Base-by-base conservation (phyloP, 2,888 invertebrate species). In the Clitarchus hookeri region DNA sequence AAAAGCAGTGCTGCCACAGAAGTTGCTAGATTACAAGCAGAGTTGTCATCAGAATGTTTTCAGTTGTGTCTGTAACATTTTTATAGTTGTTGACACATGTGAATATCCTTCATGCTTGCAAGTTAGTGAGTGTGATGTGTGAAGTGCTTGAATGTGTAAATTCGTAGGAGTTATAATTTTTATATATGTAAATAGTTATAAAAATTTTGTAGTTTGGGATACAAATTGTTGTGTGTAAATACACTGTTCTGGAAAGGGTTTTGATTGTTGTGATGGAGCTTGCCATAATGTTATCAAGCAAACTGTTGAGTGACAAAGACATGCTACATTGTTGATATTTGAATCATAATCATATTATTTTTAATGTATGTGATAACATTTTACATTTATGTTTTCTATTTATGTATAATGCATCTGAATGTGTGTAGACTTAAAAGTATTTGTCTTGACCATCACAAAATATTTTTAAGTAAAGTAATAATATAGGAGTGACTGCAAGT, bases 311-410 rank as follows among this genome's bases (percentile, higher is more conserved):
- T 65, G 65, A n/a, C 65, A 65, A 48, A 48, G 65, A 65, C 65
- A 65, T 65, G 65, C 65, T 65, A n/a, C 3, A 65, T 65, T 65
- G 65, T 65, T 65, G 48, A 48, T 48, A 48, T 48, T 48, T 48
- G 8, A 65, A 65, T 65, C n/a, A 23, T 65, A 65, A 65, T 65
- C n/a, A 65, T 48, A 19, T 65, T 65, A 65, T 65, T 65, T 48
- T 65, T 65, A 65, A 65, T 65, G 65, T 65, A 65, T 65, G 65
- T 65, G 65, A 65, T 65, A 65, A 65, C n/a, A 65, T n/a, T 65
- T 65, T 23, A 65, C 65, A 23, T 65, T 65, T 65, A 53, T 16
- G 12, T 65, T 65, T 65, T 23, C 65, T 6, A 65, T 65, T 65
- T 65, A 65, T 65, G 16, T 65, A 65, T 65, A 65, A 23, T 65